Evolutionary conservation across 2,113 vertebrate genomes (phyloP), one percentile per base, ranked within the genome.

Genomic region (Ciconia boyciana): DNA sequence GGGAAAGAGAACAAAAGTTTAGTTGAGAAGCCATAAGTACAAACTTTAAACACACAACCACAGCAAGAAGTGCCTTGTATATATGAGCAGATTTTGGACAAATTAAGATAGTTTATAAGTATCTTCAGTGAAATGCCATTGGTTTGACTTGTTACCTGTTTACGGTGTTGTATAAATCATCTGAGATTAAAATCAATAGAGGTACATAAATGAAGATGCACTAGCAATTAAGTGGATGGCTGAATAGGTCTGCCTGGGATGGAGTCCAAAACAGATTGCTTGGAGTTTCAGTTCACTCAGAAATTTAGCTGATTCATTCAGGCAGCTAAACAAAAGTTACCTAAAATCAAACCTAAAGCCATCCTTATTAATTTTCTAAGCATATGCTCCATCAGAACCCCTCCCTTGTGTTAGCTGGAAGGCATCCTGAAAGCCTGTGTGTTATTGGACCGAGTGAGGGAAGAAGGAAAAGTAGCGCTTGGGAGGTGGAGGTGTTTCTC

Each of bases 161-260:
- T 83, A 82, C 72, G 70, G 31, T 80, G 62, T 39, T 76, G 70
- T 49, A 91, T 94, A 97, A 96, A 95, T 96, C 84, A 96, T 87
- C 3, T 1, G 84, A 93, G 74, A 97, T 96, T 95, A 96, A 96
- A 96, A 96, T 96, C 96, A 91, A 95, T 95, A 96, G 89, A 77
- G 44, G 74, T 85, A 80, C 81, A 91, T 90, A 96, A 95, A 96
- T 94, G 94, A 95, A 96, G 95, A 96, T 96, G 62, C 78, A 94
- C 66, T 91, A 77, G 70, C 90, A 96, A 94, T 96, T 96, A 97
- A 93, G 44, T 87, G 77, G 44, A 65, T 89, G 57, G 32, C 36
- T 90, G 90, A 96, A 93, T 69, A 93, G 62, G 54, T 88, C 84
- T 94, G 71, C 41, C 70, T 95, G 92, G 96, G 94, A 93, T 46